phyloP scores from a whole-genome alignment of 1,140 invertebrate species.

The Drosophila biarmipes region DNA sequence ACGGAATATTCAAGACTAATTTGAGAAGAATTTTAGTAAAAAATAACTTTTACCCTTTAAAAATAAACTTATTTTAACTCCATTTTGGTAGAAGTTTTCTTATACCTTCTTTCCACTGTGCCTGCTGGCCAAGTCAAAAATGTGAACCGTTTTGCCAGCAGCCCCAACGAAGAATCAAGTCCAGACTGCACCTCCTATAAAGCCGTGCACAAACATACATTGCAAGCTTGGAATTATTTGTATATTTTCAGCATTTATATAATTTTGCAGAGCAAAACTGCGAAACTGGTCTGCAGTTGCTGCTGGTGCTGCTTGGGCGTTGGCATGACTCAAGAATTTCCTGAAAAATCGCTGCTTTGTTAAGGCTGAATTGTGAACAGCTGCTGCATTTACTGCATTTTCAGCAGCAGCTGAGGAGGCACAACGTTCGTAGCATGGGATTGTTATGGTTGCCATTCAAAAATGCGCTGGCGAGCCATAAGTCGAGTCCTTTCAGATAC shows the following conservation, averaged over 20 bases:
- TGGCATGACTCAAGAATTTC: conserved; percentile 76
- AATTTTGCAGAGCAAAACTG: conserved; percentile 64
- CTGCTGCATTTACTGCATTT: conserved; percentile 36
- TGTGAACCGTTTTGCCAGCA: conserved; percentile 16
- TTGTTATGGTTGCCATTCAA: conserved; percentile 14
- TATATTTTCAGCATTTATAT: conserved; percentile 67
- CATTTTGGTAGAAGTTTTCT: too few relatives aligned
- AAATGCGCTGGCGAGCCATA: conserved; percentile 3
- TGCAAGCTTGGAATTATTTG: conserved; percentile 49
- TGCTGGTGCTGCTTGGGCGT: conserved; percentile 49
- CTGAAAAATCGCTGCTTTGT: conserved; percentile 51
- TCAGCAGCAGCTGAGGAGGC: conserved; percentile 2
- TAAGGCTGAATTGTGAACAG: conserved; percentile 36
- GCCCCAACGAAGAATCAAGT: conserved; percentile 43
- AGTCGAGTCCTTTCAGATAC: not conserved
- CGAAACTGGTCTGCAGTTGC: conserved; percentile 65
- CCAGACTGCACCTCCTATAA: conserved; percentile 67
- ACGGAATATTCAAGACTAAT: too few relatives aligned
- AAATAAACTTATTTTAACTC: too few relatives aligned
- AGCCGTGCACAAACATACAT: conserved; percentile 38
- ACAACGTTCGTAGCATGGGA: conserved; percentile 1
- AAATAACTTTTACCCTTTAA: too few relatives aligned
- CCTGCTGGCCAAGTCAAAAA: conserved; percentile 16
- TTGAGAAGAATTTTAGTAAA: too few relatives aligned
- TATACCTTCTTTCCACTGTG: conserved; percentile 25